Evolutionary conservation across 2,888 invertebrate species (phyloP).

Genomic region (Protodeltote pygarga): DNA sequence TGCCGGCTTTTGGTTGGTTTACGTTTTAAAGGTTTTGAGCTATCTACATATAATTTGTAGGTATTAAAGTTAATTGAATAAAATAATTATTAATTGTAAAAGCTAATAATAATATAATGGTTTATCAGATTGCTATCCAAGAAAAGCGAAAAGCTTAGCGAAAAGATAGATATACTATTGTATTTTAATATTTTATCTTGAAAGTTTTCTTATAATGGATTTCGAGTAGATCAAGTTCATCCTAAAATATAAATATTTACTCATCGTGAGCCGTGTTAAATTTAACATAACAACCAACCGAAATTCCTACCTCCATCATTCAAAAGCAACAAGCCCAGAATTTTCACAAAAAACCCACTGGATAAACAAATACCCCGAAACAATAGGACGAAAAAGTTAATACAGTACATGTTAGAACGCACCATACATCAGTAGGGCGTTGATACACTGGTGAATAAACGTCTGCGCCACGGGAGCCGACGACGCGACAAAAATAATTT

Average conservation of each 20-base stretch:
- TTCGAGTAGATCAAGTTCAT: accelerated
- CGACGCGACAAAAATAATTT: conserved; percentile 76
- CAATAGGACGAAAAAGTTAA: conserved; percentile 63
- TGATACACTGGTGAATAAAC: conserved; percentile 78
- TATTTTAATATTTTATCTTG: no score
- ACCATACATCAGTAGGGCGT: conserved; percentile 74
- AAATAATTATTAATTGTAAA: no score
- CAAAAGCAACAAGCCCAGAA: conserved; percentile 26
- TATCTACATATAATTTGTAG: background rate
- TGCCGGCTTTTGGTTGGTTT: conserved; percentile 26
- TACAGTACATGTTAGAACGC: conserved; percentile 67
- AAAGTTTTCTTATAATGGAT: no score
- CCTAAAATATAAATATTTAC: background rate
- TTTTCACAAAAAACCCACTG: conserved; percentile 33
- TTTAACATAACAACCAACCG: conserved; percentile 11
- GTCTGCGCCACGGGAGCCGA: conserved; percentile 71
- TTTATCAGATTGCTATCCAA: no score
- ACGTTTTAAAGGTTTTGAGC: conserved; percentile 16
- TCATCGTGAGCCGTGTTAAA: conserved; percentile 6
- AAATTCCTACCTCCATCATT: conserved; percentile 26
- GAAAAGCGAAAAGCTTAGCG: no score
- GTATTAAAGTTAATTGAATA: no score
- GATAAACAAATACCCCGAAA: conserved; percentile 46
- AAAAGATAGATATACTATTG: no score
- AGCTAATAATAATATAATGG: no score